These are phyloP conservation scores for Coregonus suidteri DNA, from an alignment of 2,797 vertebrate genomes.

Conservation along the genomic window DNA sequence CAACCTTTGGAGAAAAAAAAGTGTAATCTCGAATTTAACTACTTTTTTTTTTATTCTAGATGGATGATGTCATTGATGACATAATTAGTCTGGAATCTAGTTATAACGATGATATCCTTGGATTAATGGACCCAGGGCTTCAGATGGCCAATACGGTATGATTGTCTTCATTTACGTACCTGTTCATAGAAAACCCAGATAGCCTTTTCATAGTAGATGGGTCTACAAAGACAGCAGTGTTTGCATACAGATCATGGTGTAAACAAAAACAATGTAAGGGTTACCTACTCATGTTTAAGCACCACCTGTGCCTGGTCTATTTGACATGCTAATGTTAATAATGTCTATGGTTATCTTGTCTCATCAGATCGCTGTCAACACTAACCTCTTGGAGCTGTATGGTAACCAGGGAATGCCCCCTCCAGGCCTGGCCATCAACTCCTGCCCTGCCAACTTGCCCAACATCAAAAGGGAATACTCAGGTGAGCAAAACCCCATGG, in stretches of 20 bases:
- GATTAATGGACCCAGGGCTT: constrained; percentile 92
- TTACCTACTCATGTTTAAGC: background rate
- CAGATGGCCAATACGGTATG: constrained; percentile 94
- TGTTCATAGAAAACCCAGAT: background rate
- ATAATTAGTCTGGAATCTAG: constrained; percentile 98
- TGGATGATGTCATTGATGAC: constrained; percentile 99
- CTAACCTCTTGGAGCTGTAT: constrained; percentile 94
- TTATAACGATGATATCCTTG: constrained; percentile 96
- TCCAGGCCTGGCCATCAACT: constrained; percentile 90
- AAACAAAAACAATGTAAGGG: background rate
- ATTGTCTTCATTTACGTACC: background rate
- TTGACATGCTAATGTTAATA: background rate
- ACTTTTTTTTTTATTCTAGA: constrained; percentile 70
- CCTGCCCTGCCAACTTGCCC: constrained; percentile 93
- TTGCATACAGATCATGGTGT: background rate
- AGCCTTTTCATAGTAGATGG: background rate
- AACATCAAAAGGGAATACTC: constrained; percentile 98
- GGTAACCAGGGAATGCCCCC: constrained; percentile 89
- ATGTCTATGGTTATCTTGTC: constrained; percentile 2
- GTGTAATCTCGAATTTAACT: background rate
- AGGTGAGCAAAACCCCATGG: constrained; percentile 72
- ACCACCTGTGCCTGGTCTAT: background rate
- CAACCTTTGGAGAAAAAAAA: too few species aligned
- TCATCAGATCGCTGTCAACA: constrained; percentile 86
- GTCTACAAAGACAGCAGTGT: background rate